phyloP scores from a whole-genome alignment of 2,113 vertebrate species.

The Thinocorus orbignyianus region DNA sequence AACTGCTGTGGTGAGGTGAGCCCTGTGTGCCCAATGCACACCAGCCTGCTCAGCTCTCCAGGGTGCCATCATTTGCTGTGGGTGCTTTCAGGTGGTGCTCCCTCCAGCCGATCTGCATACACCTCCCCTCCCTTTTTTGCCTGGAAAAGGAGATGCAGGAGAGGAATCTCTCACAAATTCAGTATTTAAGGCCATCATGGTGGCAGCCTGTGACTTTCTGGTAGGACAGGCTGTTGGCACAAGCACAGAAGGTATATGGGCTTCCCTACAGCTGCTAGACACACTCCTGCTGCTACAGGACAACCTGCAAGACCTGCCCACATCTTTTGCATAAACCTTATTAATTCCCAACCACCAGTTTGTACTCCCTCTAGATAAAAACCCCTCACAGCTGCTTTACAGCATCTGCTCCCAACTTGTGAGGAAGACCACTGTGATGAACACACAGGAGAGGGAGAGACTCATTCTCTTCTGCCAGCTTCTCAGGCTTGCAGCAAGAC shows the following conservation, averaged over 20 bases:
- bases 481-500: neutral
- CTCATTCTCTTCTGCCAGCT: neutral
- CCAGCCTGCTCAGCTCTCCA: neutral
- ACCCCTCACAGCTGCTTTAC: neutral
- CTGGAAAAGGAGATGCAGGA: neutral
- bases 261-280: neutral
- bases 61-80: neutral
- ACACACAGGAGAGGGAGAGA: neutral
- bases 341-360: neutral
- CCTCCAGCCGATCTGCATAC: rapidly evolving
- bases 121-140: neutral
- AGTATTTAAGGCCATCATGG: neutral
- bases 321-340: neutral
- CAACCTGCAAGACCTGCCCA: neutral
- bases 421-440: neutral
- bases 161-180: neutral
- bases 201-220: neutral
- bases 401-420: neutral
- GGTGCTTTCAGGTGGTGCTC: neutral
- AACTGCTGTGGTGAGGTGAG: rapidly evolving
- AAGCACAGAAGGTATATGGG: neutral
- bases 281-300: neutral
- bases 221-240: neutral
- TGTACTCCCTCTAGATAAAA: neutral
- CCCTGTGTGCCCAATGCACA: rapidly evolving